Evolutionary conservation across 2,113 vertebrate genomes (phyloP), one percentile per base, ranked within the genome.

Genomic region (Dicaeum eximium): DNA sequence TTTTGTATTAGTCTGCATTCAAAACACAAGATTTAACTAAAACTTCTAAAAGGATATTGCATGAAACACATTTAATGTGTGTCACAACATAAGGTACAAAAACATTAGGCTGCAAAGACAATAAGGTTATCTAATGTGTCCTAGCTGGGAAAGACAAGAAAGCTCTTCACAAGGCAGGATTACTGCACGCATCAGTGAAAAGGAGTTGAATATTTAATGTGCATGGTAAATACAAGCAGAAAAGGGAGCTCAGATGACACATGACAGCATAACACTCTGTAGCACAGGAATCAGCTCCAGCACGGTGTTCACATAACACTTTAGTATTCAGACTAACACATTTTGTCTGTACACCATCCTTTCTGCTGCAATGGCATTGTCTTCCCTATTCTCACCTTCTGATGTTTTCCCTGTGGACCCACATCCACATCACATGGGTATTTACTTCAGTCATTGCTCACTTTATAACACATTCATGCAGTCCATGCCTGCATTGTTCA

Each of bases 161-260:
- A 45, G 62, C 86, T 93, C 58, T 78, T 79, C 91, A 73, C 35
- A 73, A 80, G 78, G 94, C 94, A 69, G 64, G 71, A 60, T 82
- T 92, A 44, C 70, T 75, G 88, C 94, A 96, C 0, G 72, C 96
- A 64, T 95, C 94, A 82, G 27, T 82, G 94, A 73, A 35, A 77
- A 92, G 88, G 90, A 82, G 73, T 51, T 92, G 94, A 95, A 96
- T 95, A 90, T 95, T 97, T 95, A 97, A 96, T 93, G 80, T 74
- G 58, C 53, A 5, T 48, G 86, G 66, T 81, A 91, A 93, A 95
- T 66, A 87, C 22, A 82, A 91, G 90, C 84, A 84, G 92, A 58
- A 92, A 94, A 93, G 77, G 80, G 74, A 94, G 70, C 48, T 67
- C 90, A 77, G 88, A 92, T 94, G 93, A 92, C 90, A 95, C 6